A percentile compares a stretch with the other conserved stretches of the same genome.
Evolutionary conservation across 2,888 invertebrate species (phyloP).

Genomic region (Tetropium fuscum): DNA sequence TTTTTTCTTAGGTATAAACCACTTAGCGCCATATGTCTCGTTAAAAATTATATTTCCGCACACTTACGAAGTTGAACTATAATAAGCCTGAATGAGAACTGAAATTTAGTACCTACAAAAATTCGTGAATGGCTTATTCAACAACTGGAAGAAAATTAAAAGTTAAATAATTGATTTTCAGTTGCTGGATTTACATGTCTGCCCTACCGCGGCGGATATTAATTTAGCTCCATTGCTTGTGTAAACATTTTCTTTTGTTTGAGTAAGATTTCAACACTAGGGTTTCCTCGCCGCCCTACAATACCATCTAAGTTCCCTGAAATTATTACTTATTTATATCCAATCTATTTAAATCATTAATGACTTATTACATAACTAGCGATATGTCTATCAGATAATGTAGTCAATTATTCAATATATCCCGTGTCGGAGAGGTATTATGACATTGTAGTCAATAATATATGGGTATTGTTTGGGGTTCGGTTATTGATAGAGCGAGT

Average conservation of each 20-base stretch:
- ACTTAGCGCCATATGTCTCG: too few species aligned
- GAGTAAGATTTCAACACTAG: constrained; percentile 1
- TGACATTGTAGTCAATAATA: constrained; percentile 12
- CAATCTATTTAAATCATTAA: constrained; percentile 25
- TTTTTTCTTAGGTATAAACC: too few species aligned
- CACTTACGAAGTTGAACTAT: too few species aligned
- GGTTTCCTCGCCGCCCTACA: constrained; percentile 10
- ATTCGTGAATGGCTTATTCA: constrained; percentile 3
- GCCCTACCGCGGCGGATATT: constrained; percentile 8
- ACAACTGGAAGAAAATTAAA: constrained; percentile 9
- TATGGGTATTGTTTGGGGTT: constrained; percentile 5
- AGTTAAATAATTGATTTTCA: constrained; percentile 11
- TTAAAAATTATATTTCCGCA: too few species aligned
- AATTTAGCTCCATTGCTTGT: constrained; percentile 11
- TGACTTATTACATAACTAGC: constrained; percentile 4
- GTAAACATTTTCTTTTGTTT: constrained; percentile 25
- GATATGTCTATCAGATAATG: constrained; percentile 5
- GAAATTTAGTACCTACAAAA: too few species aligned
- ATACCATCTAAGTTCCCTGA: constrained; percentile 9
- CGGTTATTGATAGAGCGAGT: constrained; percentile 2
- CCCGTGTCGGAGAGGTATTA: constrained; percentile 3
- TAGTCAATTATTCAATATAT: constrained; percentile 20
- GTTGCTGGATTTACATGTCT: background rate
- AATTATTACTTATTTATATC: constrained; percentile 21
- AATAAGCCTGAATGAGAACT: too few species aligned